Evolutionary conservation across 2,888 invertebrate species (phyloP).

Genomic region (Serripes groenlandicus): DNA sequence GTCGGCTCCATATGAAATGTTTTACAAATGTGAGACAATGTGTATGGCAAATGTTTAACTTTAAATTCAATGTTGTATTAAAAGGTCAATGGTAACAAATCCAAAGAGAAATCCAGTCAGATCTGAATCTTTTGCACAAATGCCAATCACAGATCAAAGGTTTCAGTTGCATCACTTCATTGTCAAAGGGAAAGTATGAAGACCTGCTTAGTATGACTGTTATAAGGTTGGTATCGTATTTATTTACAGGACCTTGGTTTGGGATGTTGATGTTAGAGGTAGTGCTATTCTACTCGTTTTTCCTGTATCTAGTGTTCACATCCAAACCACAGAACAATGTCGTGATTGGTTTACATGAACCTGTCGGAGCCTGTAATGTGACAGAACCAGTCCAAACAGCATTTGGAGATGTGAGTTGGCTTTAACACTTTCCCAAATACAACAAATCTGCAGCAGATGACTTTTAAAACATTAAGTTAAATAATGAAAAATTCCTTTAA

Average conservation of each 20-base stretch:
- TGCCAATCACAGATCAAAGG: too few relatives aligned
- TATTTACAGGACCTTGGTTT: conserved; percentile 57
- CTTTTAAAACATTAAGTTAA: too few relatives aligned
- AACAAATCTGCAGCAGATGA: too few relatives aligned
- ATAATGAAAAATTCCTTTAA: too few relatives aligned
- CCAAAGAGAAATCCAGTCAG: too few relatives aligned
- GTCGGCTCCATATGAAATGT: too few relatives aligned
- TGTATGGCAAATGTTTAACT: too few relatives aligned
- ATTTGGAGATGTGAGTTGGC: conserved; percentile 89
- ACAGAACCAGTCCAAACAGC: conserved; percentile 89
- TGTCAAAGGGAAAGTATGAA: not conserved
- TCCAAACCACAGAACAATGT: conserved; percentile 90
- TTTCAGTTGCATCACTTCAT: not conserved
- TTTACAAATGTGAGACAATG: too few relatives aligned
- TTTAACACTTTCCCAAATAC: too few relatives aligned
- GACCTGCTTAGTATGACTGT: not conserved
- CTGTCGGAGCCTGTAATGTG: conserved; percentile 91
- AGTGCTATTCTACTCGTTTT: conserved; percentile 89
- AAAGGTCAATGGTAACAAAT: too few relatives aligned
- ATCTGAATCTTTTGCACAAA: too few relatives aligned
- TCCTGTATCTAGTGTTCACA: conserved; percentile 89
- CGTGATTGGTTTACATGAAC: conserved; percentile 91
- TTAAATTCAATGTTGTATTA: too few relatives aligned
- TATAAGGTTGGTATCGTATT: not conserved
- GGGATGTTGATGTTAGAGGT: conserved; percentile 83